Conservation (phyloP, 1,140 invertebrate species). For the Phenacoccus solenopsis region DNA sequence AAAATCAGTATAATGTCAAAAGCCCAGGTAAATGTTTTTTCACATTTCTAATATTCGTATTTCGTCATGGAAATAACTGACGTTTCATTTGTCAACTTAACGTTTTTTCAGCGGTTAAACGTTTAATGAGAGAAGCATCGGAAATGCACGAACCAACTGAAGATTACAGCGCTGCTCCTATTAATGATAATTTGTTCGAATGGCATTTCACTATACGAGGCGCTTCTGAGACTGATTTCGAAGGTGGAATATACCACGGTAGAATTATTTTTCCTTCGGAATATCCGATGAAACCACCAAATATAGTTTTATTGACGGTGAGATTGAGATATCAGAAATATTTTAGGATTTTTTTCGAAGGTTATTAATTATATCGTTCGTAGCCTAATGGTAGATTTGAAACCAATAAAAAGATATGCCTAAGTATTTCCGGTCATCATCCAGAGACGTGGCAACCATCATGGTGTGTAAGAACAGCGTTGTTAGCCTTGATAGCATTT, state of each 20-base stretch:
- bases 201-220: slow-evolving; percentile 95
- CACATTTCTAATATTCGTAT: neutral
- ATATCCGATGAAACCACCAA: slow-evolving; percentile 96
- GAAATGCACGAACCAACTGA: slow-evolving; percentile 76
- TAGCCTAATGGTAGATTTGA: slow-evolving; percentile 93
- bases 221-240: slow-evolving; percentile 74
- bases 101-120: slow-evolving; percentile 63
- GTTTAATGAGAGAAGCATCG: slow-evolving; percentile 82
- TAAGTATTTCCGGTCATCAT: slow-evolving; percentile 94
- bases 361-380: neutral
- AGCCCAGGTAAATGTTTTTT: neutral
- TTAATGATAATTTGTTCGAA: slow-evolving; percentile 94
- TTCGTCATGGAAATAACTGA: too few relatives aligned
- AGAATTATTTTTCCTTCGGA: slow-evolving; percentile 80
- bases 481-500: slow-evolving; percentile 85
- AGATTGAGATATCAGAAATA: slow-evolving; percentile 27
- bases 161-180: slow-evolving; percentile 77
- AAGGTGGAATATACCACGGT: slow-evolving; percentile 81
- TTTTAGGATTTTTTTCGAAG: neutral
- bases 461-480: slow-evolving; percentile 89
- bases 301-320: slow-evolving; percentile 85
- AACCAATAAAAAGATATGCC: slow-evolving; percentile 86
- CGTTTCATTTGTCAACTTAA: too few relatives aligned
- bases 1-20: neutral
- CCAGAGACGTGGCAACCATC: slow-evolving; percentile 95